Base-by-base conservation (phyloP, 2,113 vertebrate species). In the Coryphaenoides rupestris region DNA sequence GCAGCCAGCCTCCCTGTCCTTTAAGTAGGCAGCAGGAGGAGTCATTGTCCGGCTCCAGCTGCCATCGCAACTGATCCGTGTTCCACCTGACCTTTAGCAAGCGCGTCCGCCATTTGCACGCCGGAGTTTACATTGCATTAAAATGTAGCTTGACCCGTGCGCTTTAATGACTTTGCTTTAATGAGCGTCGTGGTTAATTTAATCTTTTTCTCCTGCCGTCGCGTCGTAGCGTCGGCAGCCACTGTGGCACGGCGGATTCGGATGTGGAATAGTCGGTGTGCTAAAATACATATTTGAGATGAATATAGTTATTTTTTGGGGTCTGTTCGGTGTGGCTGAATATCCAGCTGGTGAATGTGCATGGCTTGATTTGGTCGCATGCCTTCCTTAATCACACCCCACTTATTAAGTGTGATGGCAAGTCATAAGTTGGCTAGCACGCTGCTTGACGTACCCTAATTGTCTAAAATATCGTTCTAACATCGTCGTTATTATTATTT, bases 351-450 rank as follows among this genome's bases (percentile, higher is more conserved):
- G 54, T 53, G 73, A 54, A 46, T 56, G 22, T 2, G 52, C 49
- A 69, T 19, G 12, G 33, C 70, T 52, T 72, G 24, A 55, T 45
- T 17, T 19, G 26, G 1, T 70, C 47, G 72, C 50, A 65, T 58
- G 63, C 28, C 58, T 52, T 63, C 55, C 60, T 67, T 78, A 73
- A 85, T 88, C 77, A 74, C 65, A 72, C 83, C 74, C 40, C 65
- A 66, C 19, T 59, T 90, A 91, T 88, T 92, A 80, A 90, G 70
- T 69, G 89, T 89, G 86, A 89, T 90, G 91, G 91, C 88, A 89
- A 81, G 70, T 76, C 76, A 77, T 82, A 86, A 88, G 75, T 76
- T 88, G 79, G 74, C 70, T 90, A 87, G 88, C 74, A 80, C 88
- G 73, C 74, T 76, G 77, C 71, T 77, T 88, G 81, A 89, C 91